Percentiles rank a stretch among this genome's conserved stretches.
These are phyloP conservation scores for Yponomeuta sedellus DNA, from an alignment of 2,888 invertebrate genomes.

Conservation along the genomic window DNA sequence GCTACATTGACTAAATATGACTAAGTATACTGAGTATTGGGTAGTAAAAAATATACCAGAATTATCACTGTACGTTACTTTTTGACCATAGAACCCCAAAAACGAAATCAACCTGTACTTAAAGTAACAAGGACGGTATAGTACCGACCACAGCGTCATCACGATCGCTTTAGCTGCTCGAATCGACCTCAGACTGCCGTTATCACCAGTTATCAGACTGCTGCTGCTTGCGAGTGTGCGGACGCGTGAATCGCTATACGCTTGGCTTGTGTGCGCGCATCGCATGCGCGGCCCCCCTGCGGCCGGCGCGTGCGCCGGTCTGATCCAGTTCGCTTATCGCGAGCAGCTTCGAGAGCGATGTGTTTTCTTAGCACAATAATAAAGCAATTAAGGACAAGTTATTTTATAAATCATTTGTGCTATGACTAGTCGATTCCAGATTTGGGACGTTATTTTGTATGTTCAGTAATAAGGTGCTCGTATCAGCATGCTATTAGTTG, in stretches of 20 bases:
- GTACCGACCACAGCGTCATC: neutral
- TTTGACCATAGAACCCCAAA: too few relatives aligned
- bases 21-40: too few relatives aligned
- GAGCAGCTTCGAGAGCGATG: conserved; percentile 13
- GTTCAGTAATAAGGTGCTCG: neutral
- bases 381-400: conserved; percentile 13
- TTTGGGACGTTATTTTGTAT: neutral
- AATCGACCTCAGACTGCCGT: conserved; percentile 26
- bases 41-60: too few relatives aligned
- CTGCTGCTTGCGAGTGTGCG: conserved; percentile 29
- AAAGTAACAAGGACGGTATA: too few relatives aligned
- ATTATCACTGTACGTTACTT: too few relatives aligned
- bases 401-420: neutral
- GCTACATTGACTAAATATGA: too few relatives aligned
- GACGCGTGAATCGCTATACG: conserved; percentile 13
- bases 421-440: neutral
- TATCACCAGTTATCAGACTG: conserved; percentile 36
- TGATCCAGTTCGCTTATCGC: conserved; percentile 61
- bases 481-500: neutral
- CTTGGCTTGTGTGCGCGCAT: conserved; percentile 30
- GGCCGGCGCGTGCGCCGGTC: conserved; percentile 57
- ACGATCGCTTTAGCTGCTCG: neutral
- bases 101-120: too few relatives aligned
- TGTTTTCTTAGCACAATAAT: conserved; percentile 14
- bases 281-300: conserved; percentile 55